A percentile compares a stretch with the other conserved stretches of the same genome.
These are phyloP conservation scores for Porites cylindrica DNA, from an alignment of 92 coral and sea anemone species.

Conservation along the genomic window DNA sequence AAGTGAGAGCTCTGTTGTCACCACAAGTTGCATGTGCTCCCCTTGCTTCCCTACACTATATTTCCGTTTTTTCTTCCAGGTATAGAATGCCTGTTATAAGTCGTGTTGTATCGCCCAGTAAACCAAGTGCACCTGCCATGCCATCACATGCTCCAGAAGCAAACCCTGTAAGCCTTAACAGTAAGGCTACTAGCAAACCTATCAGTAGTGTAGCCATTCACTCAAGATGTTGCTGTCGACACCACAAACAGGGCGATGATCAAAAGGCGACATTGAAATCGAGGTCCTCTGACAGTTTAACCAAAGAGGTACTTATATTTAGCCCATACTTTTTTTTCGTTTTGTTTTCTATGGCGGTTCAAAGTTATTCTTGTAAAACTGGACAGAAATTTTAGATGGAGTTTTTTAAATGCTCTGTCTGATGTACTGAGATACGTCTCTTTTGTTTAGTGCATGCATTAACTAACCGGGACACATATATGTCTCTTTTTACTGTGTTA, in stretches of 20 bases:
- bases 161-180: neutral
- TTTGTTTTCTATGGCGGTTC: too few species aligned
- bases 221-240: slow-evolving; percentile 26
- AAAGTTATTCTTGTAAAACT: neutral
- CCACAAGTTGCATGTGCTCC: too few species aligned
- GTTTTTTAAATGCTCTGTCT: too few species aligned
- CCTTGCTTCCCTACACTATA: too few species aligned
- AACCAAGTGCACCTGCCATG: neutral
- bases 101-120: neutral
- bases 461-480: too few species aligned
- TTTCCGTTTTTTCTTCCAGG: neutral
- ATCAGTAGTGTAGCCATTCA: slow-evolving; percentile 10
- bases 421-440: too few species aligned
- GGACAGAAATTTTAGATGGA: neutral
- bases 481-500: too few species aligned
- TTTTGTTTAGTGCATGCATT: too few species aligned
- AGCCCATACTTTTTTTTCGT: too few species aligned
- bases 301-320: slow-evolving; percentile 11
- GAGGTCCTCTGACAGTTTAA: slow-evolving; percentile 31
- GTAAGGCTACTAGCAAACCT: slow-evolving; percentile 1
- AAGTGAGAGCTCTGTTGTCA: too few species aligned
- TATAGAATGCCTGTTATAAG: slow-evolving; percentile 11
- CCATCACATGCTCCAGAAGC: neutral
- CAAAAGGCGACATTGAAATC: slow-evolving; percentile 22
- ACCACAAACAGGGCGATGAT: slow-evolving; percentile 17